Conservation (phyloP, 1,140 invertebrate genomes). For the Orchestia grillus region DNA sequence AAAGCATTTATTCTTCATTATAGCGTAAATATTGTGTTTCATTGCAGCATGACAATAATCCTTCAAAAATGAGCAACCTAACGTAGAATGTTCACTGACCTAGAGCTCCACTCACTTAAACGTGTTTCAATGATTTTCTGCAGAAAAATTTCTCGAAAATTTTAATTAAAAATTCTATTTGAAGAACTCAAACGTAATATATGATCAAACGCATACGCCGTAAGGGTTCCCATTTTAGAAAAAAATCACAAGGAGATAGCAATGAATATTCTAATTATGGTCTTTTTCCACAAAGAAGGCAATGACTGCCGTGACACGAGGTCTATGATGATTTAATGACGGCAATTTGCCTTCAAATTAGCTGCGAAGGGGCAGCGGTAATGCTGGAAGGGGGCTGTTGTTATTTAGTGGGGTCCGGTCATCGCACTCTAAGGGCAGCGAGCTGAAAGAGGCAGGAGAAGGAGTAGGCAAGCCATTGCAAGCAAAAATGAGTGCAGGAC, state of each 20-base stretch:
- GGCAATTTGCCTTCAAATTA: background rate
- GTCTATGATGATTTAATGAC: background rate
- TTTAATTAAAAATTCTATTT: background rate
- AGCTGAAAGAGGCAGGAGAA: no score
- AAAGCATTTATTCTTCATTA: background rate
- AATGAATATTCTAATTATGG: background rate
- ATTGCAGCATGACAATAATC: background rate
- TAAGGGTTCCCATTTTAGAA: background rate
- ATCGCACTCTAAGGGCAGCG: no score
- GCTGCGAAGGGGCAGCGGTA: background rate
- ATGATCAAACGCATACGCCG: background rate
- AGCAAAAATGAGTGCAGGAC: no score
- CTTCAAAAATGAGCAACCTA: background rate
- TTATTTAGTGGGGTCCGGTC: background rate
- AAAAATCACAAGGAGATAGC: background rate
- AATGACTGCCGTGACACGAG: background rate
- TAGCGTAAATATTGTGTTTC: background rate
- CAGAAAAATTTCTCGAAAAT: background rate
- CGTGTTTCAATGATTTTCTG: background rate
- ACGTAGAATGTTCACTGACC: background rate
- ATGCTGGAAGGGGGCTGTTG: background rate
- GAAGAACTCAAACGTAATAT: background rate
- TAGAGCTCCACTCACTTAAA: background rate
- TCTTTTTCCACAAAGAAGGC: background rate
- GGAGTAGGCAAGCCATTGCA: no score